Conservation (phyloP, 2,888 invertebrate genomes). For the Ennomos quercinarius region DNA sequence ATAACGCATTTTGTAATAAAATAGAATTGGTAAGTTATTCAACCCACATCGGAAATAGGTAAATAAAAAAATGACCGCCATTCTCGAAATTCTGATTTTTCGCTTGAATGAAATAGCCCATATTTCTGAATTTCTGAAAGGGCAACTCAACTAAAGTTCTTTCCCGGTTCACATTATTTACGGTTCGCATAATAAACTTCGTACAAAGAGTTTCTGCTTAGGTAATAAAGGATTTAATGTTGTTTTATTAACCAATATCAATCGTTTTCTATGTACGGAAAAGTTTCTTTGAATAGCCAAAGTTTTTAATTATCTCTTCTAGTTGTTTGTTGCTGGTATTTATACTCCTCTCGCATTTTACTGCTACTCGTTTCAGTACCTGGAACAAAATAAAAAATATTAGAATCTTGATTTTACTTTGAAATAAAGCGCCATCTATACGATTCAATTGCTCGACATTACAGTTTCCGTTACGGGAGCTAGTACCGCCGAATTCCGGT, state of each 20-base stretch:
- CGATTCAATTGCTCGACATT: constrained; percentile 12
- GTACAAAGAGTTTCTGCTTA: constrained; percentile 44
- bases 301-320: constrained; percentile 3
- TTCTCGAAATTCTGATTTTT: constrained; percentile 2
- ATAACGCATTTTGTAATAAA: neutral
- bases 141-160: constrained; percentile 36
- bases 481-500: constrained; percentile 41
- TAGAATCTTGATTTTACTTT: constrained; percentile 2
- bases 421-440: constrained; percentile 49
- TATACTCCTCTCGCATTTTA: no score
- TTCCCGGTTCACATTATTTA: constrained; percentile 44
- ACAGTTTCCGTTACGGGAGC: constrained; percentile 4
- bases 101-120: neutral
- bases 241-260: constrained; percentile 33
- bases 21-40: neutral
- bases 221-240: constrained; percentile 44
- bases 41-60: constrained; percentile 8
- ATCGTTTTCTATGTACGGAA: constrained; percentile 17
- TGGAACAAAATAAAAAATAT: constrained; percentile 30
- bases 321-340: neutral
- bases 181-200: constrained; percentile 48
- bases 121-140: neutral
- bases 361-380: constrained; percentile 12
- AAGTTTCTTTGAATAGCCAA: constrained; percentile 7
- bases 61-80: constrained; percentile 6